Evolutionary conservation across 1,140 invertebrate genomes (phyloP), one percentile per base, ranked within the genome.

Genomic region (Solenopsis invicta): DNA sequence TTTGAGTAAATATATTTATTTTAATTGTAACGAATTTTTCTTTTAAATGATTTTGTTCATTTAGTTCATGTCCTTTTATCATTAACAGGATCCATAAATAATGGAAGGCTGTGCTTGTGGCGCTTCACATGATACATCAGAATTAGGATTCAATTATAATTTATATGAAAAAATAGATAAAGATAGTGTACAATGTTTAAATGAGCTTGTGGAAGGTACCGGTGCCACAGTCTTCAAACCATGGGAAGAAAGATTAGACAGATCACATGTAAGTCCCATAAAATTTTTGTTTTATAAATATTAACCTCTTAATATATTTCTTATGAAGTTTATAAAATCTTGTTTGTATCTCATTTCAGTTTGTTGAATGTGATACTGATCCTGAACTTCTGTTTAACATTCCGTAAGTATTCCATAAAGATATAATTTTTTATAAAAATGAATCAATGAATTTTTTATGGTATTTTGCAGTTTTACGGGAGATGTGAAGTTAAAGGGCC

Each of bases 311-410:
- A 77, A 67, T 67, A 67, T 67, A 6, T 13, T 72, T 64, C 76
- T 77, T 37, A 41, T 29, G 13, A n/a, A 86, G 21, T 41, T 21
- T 13, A 21, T 9, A 48, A 18, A 52, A 72, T 21, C 50, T 24
- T 52, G 45, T 80, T 13, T 71, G 2, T 59, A 24, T 88, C 88
- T 89, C 88, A 90, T 90, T 90, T 87, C 94, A 99, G 98, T 98
- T 96, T 96, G 99, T 99, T 0, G 97, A 99, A 96, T 99, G 98
- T 96, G 99, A 99, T 96, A 97, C 96, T 13, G 99, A 99, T 96
- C 97, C 98, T 95, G 99, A 99, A 96, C 95, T 99, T 6, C 95
- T 99, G 0, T 99, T 99, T 93, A 99, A 99, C 94, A 98, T 99
- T 92, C 99, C 99, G 96, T 97, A 95, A 96, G 96, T 96, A 61